Evolutionary conservation across 2,113 vertebrate genomes (phyloP).

Genomic region (Myotis yumanensis): DNA sequence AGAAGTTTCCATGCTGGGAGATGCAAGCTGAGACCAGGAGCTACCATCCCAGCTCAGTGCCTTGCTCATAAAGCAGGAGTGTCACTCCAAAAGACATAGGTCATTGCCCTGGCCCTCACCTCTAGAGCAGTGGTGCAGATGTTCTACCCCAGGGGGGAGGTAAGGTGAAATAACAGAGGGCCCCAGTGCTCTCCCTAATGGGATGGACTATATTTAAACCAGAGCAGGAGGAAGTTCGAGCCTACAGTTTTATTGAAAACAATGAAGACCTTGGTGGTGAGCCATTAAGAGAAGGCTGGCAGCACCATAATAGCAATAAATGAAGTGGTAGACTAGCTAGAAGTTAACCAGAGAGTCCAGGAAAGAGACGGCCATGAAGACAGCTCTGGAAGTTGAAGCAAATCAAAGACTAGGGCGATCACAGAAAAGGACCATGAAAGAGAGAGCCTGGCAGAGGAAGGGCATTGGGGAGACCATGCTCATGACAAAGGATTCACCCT

Average conservation of each 20-base stretch:
- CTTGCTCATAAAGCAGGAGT: fast-evolving
- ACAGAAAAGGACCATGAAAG: not conserved
- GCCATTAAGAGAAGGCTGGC: not conserved
- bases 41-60: not conserved
- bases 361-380: no score
- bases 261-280: not conserved
- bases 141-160: fast-evolving
- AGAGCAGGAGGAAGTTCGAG: not conserved
- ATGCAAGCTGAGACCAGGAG: not conserved
- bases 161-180: not conserved
- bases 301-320: not conserved
- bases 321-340: not conserved
- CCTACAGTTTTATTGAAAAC: not conserved
- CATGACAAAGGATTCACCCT: fast-evolving
- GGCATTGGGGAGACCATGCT: not conserved
- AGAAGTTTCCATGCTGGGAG: not conserved
- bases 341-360: not conserved
- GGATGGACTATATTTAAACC: not conserved
- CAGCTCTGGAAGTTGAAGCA: not conserved
- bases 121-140: not conserved
- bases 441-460: not conserved
- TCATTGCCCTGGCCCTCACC: not conserved
- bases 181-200: not conserved
- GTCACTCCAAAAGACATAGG: not conserved
- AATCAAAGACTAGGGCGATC: not conserved